Evolutionary conservation across 2,113 vertebrate species (phyloP).

Genomic region (Gorilla gorilla): DNA sequence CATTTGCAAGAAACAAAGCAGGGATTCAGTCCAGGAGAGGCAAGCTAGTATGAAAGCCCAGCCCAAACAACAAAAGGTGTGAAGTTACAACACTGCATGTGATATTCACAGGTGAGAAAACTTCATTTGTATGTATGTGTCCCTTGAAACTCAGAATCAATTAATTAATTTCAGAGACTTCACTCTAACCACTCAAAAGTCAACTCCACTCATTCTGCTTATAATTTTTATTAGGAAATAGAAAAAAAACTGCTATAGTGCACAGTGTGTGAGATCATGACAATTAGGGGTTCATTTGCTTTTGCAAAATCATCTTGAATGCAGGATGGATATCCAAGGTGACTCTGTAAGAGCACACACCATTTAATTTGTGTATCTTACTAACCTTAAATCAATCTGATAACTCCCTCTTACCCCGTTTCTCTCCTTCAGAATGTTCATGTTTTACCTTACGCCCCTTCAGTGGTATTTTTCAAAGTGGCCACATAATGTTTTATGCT

Average conservation of each 20-base stretch:
- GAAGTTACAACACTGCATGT: neutral
- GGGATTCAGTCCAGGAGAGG: neutral
- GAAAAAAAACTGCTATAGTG: neutral
- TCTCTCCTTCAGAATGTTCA: neutral
- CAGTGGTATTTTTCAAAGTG: slow-evolving; percentile 13
- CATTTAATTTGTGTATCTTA: neutral
- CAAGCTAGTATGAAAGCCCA: neutral
- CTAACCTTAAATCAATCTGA: neutral
- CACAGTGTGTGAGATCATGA: neutral
- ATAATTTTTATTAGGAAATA: neutral
- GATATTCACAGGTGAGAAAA: neutral
- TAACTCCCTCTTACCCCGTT: neutral
- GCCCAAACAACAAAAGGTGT: neutral
- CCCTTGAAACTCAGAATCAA: neutral
- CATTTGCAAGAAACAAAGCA: neutral
- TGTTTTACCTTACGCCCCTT: neutral
- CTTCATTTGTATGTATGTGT: neutral
- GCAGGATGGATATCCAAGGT: neutral
- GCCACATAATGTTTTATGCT: neutral
- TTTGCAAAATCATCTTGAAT: neutral
- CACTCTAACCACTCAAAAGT: neutral
- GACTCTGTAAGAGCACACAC: neutral
- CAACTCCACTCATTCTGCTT: neutral
- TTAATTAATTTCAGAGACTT: slow-evolving; percentile 1
- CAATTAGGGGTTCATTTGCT: neutral